Base-by-base conservation (phyloP, 2,797 vertebrate genomes). In the Chrysocyon brachyurus region DNA sequence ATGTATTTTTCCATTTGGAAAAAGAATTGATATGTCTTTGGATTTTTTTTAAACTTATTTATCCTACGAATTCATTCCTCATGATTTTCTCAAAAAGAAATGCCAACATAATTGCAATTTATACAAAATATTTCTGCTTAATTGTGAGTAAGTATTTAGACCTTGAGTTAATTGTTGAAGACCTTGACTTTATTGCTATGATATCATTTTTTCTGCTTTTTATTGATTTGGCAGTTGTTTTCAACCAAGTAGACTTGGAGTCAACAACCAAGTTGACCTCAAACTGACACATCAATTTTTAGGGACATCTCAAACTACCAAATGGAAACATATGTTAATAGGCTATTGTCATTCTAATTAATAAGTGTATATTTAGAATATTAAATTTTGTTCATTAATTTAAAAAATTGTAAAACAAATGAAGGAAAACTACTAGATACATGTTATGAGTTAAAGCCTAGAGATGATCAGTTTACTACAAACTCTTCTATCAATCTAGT, bases 61-160 rank as follows among this genome's bases (percentile, higher is more conserved):
- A 46, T 9, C 40, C 8, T 70, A 6, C 46, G 22, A 82, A 68
- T 73, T 40, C 83, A 64, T 83, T 72, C 11, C 3, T 89, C 1
- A 33, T 57, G 24, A 89, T 73, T 92, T 94, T 90, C 56, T 92
- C 52, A 84, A 78, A 70, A 81, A 95, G 2, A 96, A 91, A 56
- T 92, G 15, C 9, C 54, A 81, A 92, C 24, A 77, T 85, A 78
- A 66, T 54, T 52, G 12, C 11, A 96, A 56, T 49, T 75, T 79
- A 64, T 78, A 57, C 54, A 9, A 90, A 95, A 73, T 28, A 24
- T 6, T 79, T 79, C 75, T 90, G 21, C 12, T 68, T 64, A 93
- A 59, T 94, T 92, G 3, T 89, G 54, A 9, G 0, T 77, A 90
- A 84, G 0, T 64, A 63, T 88, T 81, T 92, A 73, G 21, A 54